These are phyloP conservation scores for Osmerus eperlanus DNA, from an alignment of 2,113 vertebrate species.

Conservation along the genomic window DNA sequence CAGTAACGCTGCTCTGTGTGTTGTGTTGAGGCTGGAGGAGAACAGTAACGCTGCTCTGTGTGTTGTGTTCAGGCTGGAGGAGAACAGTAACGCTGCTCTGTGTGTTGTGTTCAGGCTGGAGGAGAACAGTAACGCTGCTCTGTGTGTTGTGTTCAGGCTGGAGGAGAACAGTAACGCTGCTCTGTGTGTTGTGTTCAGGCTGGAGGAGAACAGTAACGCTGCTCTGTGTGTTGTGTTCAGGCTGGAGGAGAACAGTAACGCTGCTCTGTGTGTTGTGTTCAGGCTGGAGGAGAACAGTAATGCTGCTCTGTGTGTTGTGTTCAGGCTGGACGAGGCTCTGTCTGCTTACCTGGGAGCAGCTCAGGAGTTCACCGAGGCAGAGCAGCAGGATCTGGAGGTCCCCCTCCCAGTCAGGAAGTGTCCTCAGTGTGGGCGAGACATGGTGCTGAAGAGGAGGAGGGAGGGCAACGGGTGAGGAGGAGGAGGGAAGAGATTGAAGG, in stretches of 20 bases:
- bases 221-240: neutral
- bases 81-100: too few relatives aligned
- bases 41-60: too few relatives aligned
- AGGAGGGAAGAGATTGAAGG: neutral
- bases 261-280: neutral
- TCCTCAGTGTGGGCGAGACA: conserved; percentile 86
- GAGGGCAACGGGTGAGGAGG: conserved; percentile 77
- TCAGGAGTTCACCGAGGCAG: conserved; percentile 64
- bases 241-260: too few relatives aligned
- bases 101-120: conserved; percentile 2
- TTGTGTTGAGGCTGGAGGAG: neutral
- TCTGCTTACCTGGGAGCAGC: conserved; percentile 87
- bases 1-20: neutral
- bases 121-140: too few relatives aligned
- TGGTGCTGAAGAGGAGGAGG: conserved; percentile 89
- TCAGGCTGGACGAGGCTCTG: conserved; percentile 90
- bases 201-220: too few relatives aligned
- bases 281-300: neutral
- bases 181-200: too few relatives aligned
- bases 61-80: too few relatives aligned
- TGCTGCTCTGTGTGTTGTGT: neutral
- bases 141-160: too few relatives aligned
- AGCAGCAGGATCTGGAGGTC: conserved; percentile 76
- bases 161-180: too few relatives aligned
- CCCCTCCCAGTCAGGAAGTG: conserved; percentile 83